Percentiles rank a stretch among this genome's conserved stretches.
These are phyloP conservation scores for Himantopus leucocephalus DNA, from an alignment of 2,113 vertebrate genomes.

Conservation along the genomic window DNA sequence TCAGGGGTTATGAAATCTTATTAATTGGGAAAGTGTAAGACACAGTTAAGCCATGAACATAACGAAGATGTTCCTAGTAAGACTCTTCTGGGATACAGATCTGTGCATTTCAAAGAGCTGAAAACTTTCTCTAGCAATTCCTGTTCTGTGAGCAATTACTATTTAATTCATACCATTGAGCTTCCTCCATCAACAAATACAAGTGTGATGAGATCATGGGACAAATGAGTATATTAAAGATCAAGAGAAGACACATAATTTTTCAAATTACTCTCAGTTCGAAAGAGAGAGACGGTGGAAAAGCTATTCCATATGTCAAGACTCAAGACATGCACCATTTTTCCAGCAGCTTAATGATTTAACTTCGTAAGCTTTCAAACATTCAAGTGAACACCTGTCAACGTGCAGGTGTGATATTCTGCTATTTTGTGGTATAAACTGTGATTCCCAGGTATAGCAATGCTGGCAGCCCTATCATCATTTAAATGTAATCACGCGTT, in stretches of 20 bases:
- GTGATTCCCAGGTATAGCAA: slow-evolving; percentile 11
- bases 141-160: slow-evolving; percentile 11
- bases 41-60: slow-evolving; percentile 26
- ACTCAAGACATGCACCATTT: slow-evolving; percentile 30
- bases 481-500: background rate
- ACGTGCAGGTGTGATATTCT: slow-evolving; percentile 56
- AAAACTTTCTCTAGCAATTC: slow-evolving; percentile 21
- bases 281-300: slow-evolving; percentile 36
- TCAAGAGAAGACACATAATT: slow-evolving; percentile 62
- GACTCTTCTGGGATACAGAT: slow-evolving; percentile 33
- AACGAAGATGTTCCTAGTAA: slow-evolving; percentile 32
- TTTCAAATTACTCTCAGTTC: slow-evolving; percentile 68
- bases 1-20: slow-evolving; percentile 58
- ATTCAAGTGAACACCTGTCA: slow-evolving; percentile 54
- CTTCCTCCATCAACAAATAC: slow-evolving; percentile 53
- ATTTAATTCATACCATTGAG: slow-evolving; percentile 58
- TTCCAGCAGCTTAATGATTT: slow-evolving; percentile 55
- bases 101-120: slow-evolving; percentile 31
- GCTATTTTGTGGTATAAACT: background rate
- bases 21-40: slow-evolving; percentile 52
- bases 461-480: background rate
- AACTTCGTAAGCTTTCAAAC: slow-evolving; percentile 60
- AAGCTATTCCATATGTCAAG: slow-evolving; percentile 61
- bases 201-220: slow-evolving; percentile 57
- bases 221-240: slow-evolving; percentile 72